Percentiles rank a stretch among this genome's conserved stretches.
Conservation (phyloP, 2,888 invertebrate species). For the Physocephala rufipes region DNA sequence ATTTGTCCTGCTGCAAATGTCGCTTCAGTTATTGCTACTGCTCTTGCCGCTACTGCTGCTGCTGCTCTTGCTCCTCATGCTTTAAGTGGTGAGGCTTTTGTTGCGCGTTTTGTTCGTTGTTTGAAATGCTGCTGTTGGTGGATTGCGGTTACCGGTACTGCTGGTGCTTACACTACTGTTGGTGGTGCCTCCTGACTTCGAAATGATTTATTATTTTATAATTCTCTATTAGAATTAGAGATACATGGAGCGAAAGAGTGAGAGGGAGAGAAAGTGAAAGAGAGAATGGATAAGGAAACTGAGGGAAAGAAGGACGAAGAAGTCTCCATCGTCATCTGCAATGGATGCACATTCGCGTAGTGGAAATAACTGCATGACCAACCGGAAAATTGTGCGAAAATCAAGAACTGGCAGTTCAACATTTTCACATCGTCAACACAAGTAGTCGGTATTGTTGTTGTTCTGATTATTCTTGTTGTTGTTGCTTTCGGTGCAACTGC, state of each 20-base stretch:
- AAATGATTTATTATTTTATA: constrained; percentile 49
- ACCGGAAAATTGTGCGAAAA: constrained; percentile 29
- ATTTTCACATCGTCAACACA: constrained; percentile 25
- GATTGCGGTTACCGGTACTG: background rate
- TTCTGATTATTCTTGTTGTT: background rate
- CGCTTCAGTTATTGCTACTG: constrained; percentile 7
- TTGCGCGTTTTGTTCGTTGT: too few species aligned
- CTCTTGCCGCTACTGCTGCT: background rate
- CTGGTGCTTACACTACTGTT: background rate
- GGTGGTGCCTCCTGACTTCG: constrained; percentile 28
- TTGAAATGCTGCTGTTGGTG: too few species aligned
- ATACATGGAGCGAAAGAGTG: too few species aligned
- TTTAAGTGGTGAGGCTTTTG: too few species aligned
- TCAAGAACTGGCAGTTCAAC: constrained; percentile 26
- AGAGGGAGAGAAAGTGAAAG: too few species aligned
- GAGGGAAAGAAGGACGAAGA: background rate
- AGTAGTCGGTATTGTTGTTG: too few species aligned
- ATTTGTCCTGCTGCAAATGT: constrained; percentile 16
- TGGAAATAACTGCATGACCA: constrained; percentile 11
- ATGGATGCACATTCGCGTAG: too few species aligned
- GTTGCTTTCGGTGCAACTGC: too few species aligned
- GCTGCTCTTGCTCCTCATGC: background rate
- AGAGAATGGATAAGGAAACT: too few species aligned
- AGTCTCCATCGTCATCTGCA: too few species aligned
- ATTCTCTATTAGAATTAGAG: constrained; percentile 48